These are phyloP conservation scores for Galemys pyrenaicus DNA, from an alignment of 2,113 vertebrate genomes.

Conservation along the genomic window DNA sequence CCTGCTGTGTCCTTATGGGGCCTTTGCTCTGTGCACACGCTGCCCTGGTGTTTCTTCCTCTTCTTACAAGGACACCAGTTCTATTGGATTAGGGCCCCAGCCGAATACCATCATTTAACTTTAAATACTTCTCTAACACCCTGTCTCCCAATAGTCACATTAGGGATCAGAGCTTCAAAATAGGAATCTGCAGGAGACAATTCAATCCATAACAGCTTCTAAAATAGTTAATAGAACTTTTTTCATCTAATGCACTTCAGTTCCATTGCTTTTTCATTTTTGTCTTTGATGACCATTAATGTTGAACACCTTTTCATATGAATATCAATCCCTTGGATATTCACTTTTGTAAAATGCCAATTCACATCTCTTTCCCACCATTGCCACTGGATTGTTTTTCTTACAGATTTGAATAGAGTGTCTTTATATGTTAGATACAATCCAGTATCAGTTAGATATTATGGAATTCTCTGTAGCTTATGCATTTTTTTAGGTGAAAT, in stretches of 20 bases:
- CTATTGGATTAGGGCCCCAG: background rate
- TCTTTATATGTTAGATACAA: background rate
- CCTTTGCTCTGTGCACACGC: background rate
- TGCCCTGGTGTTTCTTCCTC: background rate
- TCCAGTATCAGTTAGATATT: background rate
- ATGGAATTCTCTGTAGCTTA: background rate
- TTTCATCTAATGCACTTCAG: background rate
- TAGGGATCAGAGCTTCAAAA: background rate
- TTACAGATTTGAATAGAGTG: background rate
- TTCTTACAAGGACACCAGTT: too few species aligned
- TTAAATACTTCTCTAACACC: background rate
- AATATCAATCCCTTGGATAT: background rate
- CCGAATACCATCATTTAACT: background rate
- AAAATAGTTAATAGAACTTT: background rate
- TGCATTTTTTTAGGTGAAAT: background rate
- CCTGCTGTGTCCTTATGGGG: background rate
- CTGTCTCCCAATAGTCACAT: background rate
- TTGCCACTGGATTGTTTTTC: background rate
- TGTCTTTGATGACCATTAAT: background rate
- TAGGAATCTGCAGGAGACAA: background rate
- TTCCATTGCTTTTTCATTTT: background rate
- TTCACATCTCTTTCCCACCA: background rate
- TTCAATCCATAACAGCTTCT: background rate
- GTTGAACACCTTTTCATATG: background rate
- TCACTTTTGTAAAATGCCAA: conserved; percentile 9